Conservation (phyloP, 2,888 invertebrate species). For the Megamerina dolium region DNA sequence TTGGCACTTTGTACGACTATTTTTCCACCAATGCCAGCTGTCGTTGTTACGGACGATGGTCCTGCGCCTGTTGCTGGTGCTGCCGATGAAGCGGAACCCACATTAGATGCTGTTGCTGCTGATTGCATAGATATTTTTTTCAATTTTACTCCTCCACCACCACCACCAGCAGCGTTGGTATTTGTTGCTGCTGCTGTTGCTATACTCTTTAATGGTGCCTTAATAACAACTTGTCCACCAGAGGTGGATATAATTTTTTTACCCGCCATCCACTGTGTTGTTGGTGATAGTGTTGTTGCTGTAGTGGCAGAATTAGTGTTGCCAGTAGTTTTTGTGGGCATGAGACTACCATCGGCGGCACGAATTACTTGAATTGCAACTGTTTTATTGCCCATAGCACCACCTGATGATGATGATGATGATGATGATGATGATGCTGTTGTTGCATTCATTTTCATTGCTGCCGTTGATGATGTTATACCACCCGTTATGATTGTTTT, state of each 20-base stretch:
- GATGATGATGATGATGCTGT: conserved; percentile 1
- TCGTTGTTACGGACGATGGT: background rate
- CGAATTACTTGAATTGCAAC: conserved; percentile 37
- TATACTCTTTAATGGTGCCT: conserved; percentile 15
- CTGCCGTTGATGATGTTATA: conserved; percentile 5
- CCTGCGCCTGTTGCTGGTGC: conserved; percentile 6
- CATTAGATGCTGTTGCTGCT: too few species aligned
- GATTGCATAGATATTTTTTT: background rate
- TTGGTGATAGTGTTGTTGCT: conserved; percentile 26
- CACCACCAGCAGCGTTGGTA: background rate
- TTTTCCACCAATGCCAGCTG: conserved; percentile 22
- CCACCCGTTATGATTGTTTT: background rate
- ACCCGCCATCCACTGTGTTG: conserved; percentile 11
- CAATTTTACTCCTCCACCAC: background rate
- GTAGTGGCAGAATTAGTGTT: too few species aligned
- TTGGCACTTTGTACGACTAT: conserved; percentile 34
- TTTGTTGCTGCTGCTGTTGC: conserved; percentile 10
- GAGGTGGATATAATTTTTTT: conserved; percentile 26
- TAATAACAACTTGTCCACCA: conserved; percentile 25
- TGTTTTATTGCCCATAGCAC: conserved; percentile 17
- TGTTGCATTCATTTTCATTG: conserved; percentile 1
- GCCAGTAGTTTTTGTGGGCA: conserved; percentile 30
- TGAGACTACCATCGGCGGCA: conserved; percentile 28
- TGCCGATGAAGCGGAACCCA: conserved; percentile 7
- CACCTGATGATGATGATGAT: too few species aligned